Percentiles rank a stretch among this genome's conserved stretches.
These are phyloP conservation scores for Chironex yamaguchii DNA, from an alignment of 30 jellyfish, hydroid and myxozoan genomes.

Conservation along the genomic window DNA sequence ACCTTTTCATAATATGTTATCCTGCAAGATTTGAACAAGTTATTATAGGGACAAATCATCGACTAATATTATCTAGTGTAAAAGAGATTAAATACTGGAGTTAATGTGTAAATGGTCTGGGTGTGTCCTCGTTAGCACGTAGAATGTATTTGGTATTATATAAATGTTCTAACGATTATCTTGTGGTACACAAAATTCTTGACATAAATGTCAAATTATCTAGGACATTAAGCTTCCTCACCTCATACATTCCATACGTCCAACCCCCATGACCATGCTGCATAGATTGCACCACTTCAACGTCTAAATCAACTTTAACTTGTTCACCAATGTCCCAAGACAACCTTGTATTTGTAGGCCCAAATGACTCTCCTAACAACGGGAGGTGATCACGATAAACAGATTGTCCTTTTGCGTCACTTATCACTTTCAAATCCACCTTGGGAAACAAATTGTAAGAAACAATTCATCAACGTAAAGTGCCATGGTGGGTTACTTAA, in stretches of 20 bases:
- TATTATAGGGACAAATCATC: too few species aligned
- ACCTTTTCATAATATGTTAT: too few species aligned
- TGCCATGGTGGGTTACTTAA: too few species aligned
- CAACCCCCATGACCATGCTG: slow-evolving; percentile 98
- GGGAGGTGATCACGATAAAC: slow-evolving; percentile 91
- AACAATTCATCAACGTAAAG: too few species aligned
- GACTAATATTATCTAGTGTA: too few species aligned
- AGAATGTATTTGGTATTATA: too few species aligned
- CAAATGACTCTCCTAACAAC: slow-evolving; percentile 65
- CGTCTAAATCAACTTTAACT: slow-evolving; percentile 78
- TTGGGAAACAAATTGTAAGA: too few species aligned
- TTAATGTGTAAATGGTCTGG: too few species aligned
- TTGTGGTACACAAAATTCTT: neutral
- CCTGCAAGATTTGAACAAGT: too few species aligned
- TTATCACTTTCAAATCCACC: slow-evolving; percentile 82
- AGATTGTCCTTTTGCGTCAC: slow-evolving; percentile 85
- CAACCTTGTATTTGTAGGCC: neutral
- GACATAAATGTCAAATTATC: neutral
- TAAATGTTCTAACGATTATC: too few species aligned
- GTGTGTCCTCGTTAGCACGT: too few species aligned
- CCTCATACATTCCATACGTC: slow-evolving; percentile 96
- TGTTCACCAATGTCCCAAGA: slow-evolving; percentile 77
- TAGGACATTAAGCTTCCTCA: neutral
- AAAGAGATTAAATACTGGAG: too few species aligned
- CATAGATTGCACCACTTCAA: slow-evolving; percentile 86